Evolutionary conservation across 2,888 invertebrate genomes (phyloP), one percentile per base, ranked within the genome.

Genomic region (Parnassius glacialis): DNA sequence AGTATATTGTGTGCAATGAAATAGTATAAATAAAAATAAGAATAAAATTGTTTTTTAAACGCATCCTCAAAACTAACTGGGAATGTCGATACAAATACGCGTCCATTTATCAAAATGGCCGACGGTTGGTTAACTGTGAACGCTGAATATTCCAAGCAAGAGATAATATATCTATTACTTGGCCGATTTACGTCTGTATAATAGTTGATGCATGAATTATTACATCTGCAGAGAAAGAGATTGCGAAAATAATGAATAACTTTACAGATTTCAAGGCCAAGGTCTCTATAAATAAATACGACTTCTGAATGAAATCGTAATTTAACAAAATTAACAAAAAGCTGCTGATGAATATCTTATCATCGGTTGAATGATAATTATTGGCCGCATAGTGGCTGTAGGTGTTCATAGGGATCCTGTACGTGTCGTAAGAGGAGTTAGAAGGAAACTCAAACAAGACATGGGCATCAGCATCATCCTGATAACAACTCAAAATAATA

Each of bases 81-180:
- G 57, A 64, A 55, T 61, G 57, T 64, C 61, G 59, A 61, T 64
- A 59, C 54, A 53, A 47, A 56, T 48, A 45, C 11, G 52, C 58
- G 45, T 45, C 51, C 57, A 57, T 64, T 61, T 53, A 61, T 64
- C 64, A 64, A 60, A 64, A 59, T 57, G 52, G 54, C 56, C 10
- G 52, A 64, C 64, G 62, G 43, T 59, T 59, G 56, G 59, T 62
- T 62, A 57, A 61, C 58, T 62, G 59, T 57, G 65, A 65, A 67
- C 59, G 67, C 64, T 67, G 65, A 67, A 69, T 64, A 68, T 68
- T 65, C 61, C 59, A 34, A 51, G 45, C 41, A 43, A 45, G 51
- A 65, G 61, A 67, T 65, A 64, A 67, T 66, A 66, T 62, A 65
- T 67, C 59, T 67, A 64, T 67, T 68, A 63, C 61, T 59, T 62